A percentile compares a stretch with the other conserved stretches of the same genome.
Conservation (phyloP, 2,888 invertebrate species). For the Machimus atricapillus region DNA sequence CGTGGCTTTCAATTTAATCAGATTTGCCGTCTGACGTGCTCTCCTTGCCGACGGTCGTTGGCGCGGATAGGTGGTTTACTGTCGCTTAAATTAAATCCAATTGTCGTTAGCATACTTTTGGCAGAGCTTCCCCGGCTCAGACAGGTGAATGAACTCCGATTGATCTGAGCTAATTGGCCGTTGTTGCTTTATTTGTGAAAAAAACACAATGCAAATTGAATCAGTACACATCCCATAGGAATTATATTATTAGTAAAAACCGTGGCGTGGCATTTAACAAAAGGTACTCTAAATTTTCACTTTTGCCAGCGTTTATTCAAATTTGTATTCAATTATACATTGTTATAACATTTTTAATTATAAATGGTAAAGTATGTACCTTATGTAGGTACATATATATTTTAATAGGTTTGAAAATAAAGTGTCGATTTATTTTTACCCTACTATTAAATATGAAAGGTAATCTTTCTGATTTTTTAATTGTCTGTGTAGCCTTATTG, state of each 20-base stretch:
- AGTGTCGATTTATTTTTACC: too few species aligned
- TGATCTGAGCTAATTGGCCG: not conserved
- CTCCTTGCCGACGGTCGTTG: not conserved
- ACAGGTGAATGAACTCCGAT: not conserved
- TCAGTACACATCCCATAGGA: not conserved
- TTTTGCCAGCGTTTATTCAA: too few species aligned
- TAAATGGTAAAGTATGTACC: too few species aligned
- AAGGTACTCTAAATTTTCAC: too few species aligned
- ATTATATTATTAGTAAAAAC: not conserved
- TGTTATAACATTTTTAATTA: too few species aligned
- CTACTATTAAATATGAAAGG: too few species aligned
- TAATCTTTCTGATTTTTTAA: too few species aligned
- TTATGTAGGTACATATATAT: too few species aligned
- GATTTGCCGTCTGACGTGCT: not conserved
- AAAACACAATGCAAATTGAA: not conserved
- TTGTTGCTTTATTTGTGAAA: not conserved
- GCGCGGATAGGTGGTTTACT: not conserved
- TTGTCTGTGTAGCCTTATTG: too few species aligned
- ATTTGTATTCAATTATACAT: too few species aligned
- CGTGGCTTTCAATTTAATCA: not conserved
- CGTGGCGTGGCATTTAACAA: too few species aligned
- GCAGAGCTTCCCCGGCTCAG: not conserved
- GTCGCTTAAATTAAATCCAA: not conserved
- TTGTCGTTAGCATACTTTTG: not conserved
- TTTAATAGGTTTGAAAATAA: too few species aligned